These are phyloP conservation scores for Itoplectis maculator DNA, from an alignment of 2,888 invertebrate species.

Conservation along the genomic window DNA sequence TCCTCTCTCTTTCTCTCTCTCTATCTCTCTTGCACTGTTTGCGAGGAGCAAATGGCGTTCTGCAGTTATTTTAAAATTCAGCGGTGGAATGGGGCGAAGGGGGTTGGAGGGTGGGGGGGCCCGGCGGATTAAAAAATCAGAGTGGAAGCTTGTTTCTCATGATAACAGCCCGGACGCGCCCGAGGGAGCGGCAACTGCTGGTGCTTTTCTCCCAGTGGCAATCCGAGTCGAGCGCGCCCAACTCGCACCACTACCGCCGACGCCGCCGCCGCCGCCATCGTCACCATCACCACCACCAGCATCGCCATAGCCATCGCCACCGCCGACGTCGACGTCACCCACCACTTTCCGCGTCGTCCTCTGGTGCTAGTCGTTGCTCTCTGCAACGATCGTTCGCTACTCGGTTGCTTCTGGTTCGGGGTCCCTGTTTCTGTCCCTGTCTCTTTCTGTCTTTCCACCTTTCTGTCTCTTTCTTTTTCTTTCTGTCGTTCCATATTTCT, in stretches of 20 bases:
- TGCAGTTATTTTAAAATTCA: constrained; percentile 85
- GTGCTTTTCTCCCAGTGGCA: constrained; percentile 75
- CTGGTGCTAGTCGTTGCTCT: too few species aligned
- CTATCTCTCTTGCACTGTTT: constrained; percentile 80
- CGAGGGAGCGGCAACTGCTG: constrained; percentile 79
- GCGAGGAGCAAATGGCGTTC: constrained; percentile 85
- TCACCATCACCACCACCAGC: constrained; percentile 48
- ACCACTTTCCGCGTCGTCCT: constrained; percentile 39
- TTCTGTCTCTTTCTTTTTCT: too few species aligned
- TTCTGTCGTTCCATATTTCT: too few species aligned
- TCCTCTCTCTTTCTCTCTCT: background rate
- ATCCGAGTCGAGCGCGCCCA: constrained; percentile 65
- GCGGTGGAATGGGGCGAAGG: constrained; percentile 72
- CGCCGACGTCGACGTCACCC: constrained; percentile 66
- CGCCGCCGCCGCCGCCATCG: constrained; percentile 59
- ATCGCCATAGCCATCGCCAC: constrained; percentile 65
- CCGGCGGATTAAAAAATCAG: constrained; percentile 85
- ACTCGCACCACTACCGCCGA: constrained; percentile 66
- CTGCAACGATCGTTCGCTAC: too few species aligned
- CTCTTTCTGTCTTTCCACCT: too few species aligned
- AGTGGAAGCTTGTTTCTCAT: constrained; percentile 85
- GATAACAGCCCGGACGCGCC: constrained; percentile 79
- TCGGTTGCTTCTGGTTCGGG: too few species aligned
- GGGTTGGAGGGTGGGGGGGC: too few species aligned
- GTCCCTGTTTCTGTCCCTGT: too few species aligned